Percentiles rank a stretch among this genome's conserved stretches.
These are phyloP conservation scores for Diarsia mendica DNA, from an alignment of 2,888 invertebrate species.

Conservation along the genomic window DNA sequence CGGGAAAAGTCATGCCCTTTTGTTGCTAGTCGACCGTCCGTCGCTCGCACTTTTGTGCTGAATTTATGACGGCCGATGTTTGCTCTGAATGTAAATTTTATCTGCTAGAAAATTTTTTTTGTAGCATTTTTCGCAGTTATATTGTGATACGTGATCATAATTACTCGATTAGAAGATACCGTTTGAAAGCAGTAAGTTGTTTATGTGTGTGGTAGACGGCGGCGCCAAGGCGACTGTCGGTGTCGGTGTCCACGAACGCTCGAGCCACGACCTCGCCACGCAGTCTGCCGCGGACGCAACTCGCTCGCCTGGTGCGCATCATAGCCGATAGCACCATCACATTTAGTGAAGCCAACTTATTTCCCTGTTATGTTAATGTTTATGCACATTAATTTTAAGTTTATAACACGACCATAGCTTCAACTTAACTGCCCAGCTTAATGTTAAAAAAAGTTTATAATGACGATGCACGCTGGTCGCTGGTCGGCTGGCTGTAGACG, in stretches of 20 bases:
- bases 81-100: constrained; percentile 87
- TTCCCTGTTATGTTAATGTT: constrained; percentile 46
- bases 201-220: constrained; percentile 68
- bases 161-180: constrained; percentile 22
- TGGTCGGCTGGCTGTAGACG: constrained; percentile 22
- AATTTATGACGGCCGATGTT: constrained; percentile 88
- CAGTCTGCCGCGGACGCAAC: constrained; percentile 81
- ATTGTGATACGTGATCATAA: constrained; percentile 18
- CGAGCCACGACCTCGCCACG: constrained; percentile 77
- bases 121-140: constrained; percentile 52
- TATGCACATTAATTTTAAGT: constrained; percentile 39
- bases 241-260: constrained; percentile 70
- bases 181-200: constrained; percentile 54
- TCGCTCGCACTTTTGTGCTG: constrained; percentile 88
- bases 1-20: constrained; percentile 89
- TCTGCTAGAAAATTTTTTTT: constrained; percentile 71
- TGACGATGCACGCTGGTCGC: constrained; percentile 28
- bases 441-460: constrained; percentile 13
- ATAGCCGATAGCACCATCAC: constrained; percentile 66
- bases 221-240: constrained; percentile 82
- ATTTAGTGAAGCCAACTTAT: constrained; percentile 49
- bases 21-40: constrained; percentile 88
- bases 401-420: constrained; percentile 20
- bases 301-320: constrained; percentile 75
- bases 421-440: constrained; percentile 14